Percentiles rank a stretch among this genome's conserved stretches.
phyloP scores from a whole-genome alignment of 2,113 vertebrate species.

The Gasterosteus aculeatus region DNA sequence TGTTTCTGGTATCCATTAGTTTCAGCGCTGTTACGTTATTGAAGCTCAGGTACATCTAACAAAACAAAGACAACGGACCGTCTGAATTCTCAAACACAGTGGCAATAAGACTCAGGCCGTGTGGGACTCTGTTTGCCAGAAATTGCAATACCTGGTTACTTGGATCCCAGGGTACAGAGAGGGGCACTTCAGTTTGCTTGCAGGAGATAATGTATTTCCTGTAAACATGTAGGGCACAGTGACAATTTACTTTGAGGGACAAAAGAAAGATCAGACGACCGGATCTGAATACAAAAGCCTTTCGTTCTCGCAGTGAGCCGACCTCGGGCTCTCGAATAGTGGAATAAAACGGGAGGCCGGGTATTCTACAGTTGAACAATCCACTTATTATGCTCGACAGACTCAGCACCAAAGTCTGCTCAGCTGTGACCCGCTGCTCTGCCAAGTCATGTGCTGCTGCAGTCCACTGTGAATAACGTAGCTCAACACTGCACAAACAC shows the following conservation, averaged over 20 bases:
- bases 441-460: conserved; percentile 58
- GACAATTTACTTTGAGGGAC: background rate
- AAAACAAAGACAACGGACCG: background rate
- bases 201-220: conserved; percentile 95
- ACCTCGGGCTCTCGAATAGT: conserved; percentile 23
- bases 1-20: conserved; percentile 86
- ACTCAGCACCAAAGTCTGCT: conserved; percentile 48
- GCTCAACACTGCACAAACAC: background rate
- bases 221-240: conserved; percentile 37
- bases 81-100: conserved; percentile 15
- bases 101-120: background rate
- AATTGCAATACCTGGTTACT: conserved; percentile 90
- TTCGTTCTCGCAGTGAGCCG: conserved; percentile 7
- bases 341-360: conserved; percentile 10
- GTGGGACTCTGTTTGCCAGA: conserved; percentile 14
- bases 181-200: conserved; percentile 88
- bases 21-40: conserved; percentile 96
- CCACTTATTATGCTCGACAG: conserved; percentile 52
- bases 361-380: conserved; percentile 59
- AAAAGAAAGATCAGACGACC: conserved; percentile 13
- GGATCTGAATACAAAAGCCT: background rate
- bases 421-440: conserved; percentile 36
- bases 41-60: conserved; percentile 95
- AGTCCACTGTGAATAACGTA: conserved; percentile 26
- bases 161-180: conserved; percentile 95